Evolutionary conservation across 2,888 invertebrate genomes (phyloP).

Genomic region (Cheilosia pagana): DNA sequence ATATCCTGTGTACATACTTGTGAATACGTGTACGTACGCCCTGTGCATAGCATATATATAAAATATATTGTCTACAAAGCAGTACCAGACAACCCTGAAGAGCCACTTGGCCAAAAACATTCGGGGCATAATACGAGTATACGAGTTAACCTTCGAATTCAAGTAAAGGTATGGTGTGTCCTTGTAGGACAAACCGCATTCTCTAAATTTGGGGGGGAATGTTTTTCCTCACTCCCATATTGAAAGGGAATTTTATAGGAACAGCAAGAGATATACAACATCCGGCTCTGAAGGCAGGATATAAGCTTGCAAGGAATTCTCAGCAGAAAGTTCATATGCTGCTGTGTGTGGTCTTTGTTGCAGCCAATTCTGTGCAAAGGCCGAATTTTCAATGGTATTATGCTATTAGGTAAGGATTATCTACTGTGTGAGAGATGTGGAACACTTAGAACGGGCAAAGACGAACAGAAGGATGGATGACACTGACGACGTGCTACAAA

Average conservation of each 20-base stretch:
- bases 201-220: conserved; percentile 64
- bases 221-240: conserved; percentile 47
- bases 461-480: conserved; percentile 33
- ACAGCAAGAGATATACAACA: conserved; percentile 25
- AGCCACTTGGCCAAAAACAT: conserved; percentile 65
- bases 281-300: conserved; percentile 8
- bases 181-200: conserved; percentile 62
- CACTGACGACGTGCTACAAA: conserved; percentile 32
- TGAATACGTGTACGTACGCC: background rate
- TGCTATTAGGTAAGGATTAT: conserved; percentile 68
- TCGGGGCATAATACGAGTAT: conserved; percentile 40
- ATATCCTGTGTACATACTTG: conserved; percentile 55
- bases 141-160: conserved; percentile 59
- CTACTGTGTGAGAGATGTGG: conserved; percentile 41
- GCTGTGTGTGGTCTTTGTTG: conserved; percentile 22
- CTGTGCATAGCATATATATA: conserved; percentile 26
- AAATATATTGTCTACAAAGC: conserved; percentile 62
- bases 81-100: conserved; percentile 59
- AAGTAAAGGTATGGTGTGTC: conserved; percentile 66
- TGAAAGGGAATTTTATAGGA: conserved; percentile 31
- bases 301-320: conserved; percentile 51
- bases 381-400: conserved; percentile 51
- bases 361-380: conserved; percentile 37
- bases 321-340: conserved; percentile 37
- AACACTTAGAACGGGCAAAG: conserved; percentile 23